Evolutionary conservation across 2,113 vertebrate species (phyloP).

Genomic region (Passer montanus): DNA sequence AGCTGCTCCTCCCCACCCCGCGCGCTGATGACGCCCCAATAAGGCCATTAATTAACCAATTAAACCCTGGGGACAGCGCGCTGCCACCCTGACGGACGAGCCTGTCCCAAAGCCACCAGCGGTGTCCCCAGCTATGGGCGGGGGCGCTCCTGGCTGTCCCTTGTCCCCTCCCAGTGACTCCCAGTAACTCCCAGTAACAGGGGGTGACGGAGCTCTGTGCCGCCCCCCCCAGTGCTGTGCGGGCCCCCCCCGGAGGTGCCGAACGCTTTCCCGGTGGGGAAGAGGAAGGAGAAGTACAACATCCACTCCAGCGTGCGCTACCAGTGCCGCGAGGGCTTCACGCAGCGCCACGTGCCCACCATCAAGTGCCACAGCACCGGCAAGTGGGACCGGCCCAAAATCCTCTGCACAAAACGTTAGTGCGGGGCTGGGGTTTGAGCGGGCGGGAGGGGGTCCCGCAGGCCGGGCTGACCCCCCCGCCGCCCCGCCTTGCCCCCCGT

Average conservation of each 20-base stretch:
- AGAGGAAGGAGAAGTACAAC: slow-evolving; percentile 86
- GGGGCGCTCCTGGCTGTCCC: background rate
- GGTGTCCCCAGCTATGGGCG: background rate
- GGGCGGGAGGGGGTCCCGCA: rapidly evolving
- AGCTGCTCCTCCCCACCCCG: background rate
- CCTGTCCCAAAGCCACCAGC: background rate
- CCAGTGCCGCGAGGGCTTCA: slow-evolving; percentile 88
- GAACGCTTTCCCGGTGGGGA: slow-evolving; percentile 84
- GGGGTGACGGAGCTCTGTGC: background rate
- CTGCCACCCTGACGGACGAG: background rate
- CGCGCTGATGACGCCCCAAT: background rate
- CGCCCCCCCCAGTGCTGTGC: slow-evolving; percentile 81
- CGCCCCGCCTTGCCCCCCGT: background rate
- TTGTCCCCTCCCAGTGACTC: background rate
- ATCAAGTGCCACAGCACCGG: slow-evolving; percentile 89
- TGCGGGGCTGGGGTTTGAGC: background rate
- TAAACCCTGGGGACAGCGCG: background rate
- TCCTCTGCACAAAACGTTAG: slow-evolving; percentile 95
- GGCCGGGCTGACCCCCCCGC: background rate
- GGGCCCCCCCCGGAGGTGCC: slow-evolving; percentile 86
- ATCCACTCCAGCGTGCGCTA: slow-evolving; percentile 91
- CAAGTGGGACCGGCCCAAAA: slow-evolving; percentile 92
- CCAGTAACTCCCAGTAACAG: background rate
- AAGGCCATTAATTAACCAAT: background rate
- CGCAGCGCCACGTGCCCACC: slow-evolving; percentile 88